These are phyloP conservation scores for Liparis tanakae DNA, from an alignment of 2,797 vertebrate species.

Conservation along the genomic window DNA sequence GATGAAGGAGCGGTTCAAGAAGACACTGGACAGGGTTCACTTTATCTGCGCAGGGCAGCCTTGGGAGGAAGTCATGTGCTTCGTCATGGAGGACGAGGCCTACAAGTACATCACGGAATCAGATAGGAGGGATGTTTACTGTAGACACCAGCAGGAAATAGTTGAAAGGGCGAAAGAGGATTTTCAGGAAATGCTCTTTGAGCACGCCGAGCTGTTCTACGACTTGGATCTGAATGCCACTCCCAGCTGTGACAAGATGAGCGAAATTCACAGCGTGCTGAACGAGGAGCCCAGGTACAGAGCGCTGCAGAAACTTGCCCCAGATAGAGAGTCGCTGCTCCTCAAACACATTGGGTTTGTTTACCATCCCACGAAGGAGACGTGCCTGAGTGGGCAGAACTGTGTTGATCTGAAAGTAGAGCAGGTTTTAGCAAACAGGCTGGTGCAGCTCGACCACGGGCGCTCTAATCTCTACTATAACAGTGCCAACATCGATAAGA, in stretches of 20 bases:
- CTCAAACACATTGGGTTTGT: conserved; percentile 99
- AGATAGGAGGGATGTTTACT: conserved; percentile 96
- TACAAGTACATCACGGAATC: conserved; percentile 97
- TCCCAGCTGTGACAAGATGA: conserved; percentile 99
- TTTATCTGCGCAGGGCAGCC: conserved; percentile 96
- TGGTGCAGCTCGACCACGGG: conserved; percentile 92
- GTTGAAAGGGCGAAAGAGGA: conserved; percentile 99
- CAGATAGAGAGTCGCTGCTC: conserved; percentile 96
- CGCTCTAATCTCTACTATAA: conserved; percentile 93
- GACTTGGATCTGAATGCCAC: conserved; percentile 99
- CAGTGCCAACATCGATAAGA: conserved; percentile 95
- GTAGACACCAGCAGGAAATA: conserved; percentile 97
- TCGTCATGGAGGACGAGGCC: conserved; percentile 97
- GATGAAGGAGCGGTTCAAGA: conserved; percentile 99
- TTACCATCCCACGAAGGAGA: conserved; percentile 99
- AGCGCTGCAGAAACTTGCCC: conserved; percentile 97
- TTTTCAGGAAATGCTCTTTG: conserved; percentile 99
- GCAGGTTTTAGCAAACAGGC: conserved; percentile 92
- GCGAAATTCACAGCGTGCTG: conserved; percentile 95
- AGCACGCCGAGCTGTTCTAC: conserved; percentile 98
- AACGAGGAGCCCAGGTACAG: conserved; percentile 98
- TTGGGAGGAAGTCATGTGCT: conserved; percentile 98
- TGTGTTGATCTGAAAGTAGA: conserved; percentile 98
- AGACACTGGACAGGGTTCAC: conserved; percentile 96
- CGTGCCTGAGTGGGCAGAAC: conserved; percentile 95